These are phyloP conservation scores for Cancer borealis DNA, from an alignment of 2,888 invertebrate species.

Conservation along the genomic window DNA sequence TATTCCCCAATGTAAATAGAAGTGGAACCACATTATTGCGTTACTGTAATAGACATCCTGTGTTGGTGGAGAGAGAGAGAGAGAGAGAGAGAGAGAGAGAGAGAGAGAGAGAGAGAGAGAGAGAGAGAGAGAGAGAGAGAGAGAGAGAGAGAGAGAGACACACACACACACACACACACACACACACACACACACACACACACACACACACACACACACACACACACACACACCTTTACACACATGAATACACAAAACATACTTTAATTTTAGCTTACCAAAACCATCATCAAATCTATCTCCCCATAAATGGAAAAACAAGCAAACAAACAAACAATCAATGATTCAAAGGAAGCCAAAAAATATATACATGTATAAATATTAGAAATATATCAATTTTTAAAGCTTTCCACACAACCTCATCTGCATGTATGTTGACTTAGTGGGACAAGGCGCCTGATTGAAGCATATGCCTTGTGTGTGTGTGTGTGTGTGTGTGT, in stretches of 20 bases:
- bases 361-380: no score
- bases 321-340: no score
- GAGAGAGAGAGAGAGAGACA: no score
- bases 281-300: no score
- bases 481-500: conserved; percentile 24
- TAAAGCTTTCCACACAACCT: not conserved
- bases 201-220: conserved; percentile 24
- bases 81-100: not conserved
- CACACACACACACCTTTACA: conserved; percentile 18
- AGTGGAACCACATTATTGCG: conserved; percentile 49
- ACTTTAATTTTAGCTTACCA: not conserved
- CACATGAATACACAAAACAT: not conserved
- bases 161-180: not conserved
- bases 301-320: no score
- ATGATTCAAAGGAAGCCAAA: no score
- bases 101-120: conserved; percentile 25
- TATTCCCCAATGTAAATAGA: conserved; percentile 50
- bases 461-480: not conserved
- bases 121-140: no score
- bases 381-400: not conserved
- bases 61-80: conserved; percentile 20
- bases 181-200: conserved; percentile 14
- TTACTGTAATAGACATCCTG: not conserved
- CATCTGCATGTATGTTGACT: not conserved
- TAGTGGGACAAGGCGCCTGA: no score